These are phyloP conservation scores for Osmerus eperlanus DNA, from an alignment of 2,113 vertebrate genomes.

Conservation along the genomic window DNA sequence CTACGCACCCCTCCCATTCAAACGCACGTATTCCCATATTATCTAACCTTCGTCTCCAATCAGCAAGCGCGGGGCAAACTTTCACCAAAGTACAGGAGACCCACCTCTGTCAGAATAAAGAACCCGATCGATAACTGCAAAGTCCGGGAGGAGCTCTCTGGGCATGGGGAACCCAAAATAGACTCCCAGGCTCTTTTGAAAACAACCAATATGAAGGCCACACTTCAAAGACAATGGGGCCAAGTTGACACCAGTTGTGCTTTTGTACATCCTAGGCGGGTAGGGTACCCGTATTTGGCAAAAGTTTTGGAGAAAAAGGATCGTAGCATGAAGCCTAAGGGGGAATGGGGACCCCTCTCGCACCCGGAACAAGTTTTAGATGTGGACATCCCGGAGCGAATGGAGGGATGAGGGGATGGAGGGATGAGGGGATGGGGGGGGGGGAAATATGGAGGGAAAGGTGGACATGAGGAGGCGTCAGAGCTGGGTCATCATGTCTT, in stretches of 20 bases:
- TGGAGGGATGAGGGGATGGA: slow-evolving; percentile 6
- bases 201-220: slow-evolving; percentile 65
- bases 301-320: slow-evolving; percentile 60
- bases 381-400: slow-evolving; percentile 13
- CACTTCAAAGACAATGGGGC: slow-evolving; percentile 69
- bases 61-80: slow-evolving; percentile 54
- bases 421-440: slow-evolving; percentile 3
- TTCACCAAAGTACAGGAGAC: slow-evolving; percentile 65
- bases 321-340: slow-evolving; percentile 1
- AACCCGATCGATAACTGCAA: slow-evolving; percentile 69
- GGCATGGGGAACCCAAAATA: slow-evolving; percentile 75
- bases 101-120: slow-evolving; percentile 71
- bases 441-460: neutral
- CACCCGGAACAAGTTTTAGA: neutral
- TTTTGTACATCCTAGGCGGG: slow-evolving; percentile 58
- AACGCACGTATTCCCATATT: slow-evolving; percentile 67
- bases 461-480: slow-evolving; percentile 13
- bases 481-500: slow-evolving; percentile 3
- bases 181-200: slow-evolving; percentile 67
- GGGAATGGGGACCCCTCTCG: slow-evolving; percentile 4
- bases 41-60: slow-evolving; percentile 66
- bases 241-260: slow-evolving; percentile 65
- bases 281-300: slow-evolving; percentile 64
- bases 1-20: slow-evolving; percentile 58
- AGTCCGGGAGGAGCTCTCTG: slow-evolving; percentile 64